phyloP scores from a whole-genome alignment of 2,888 invertebrate species.

The Epistrophella euchroma region DNA sequence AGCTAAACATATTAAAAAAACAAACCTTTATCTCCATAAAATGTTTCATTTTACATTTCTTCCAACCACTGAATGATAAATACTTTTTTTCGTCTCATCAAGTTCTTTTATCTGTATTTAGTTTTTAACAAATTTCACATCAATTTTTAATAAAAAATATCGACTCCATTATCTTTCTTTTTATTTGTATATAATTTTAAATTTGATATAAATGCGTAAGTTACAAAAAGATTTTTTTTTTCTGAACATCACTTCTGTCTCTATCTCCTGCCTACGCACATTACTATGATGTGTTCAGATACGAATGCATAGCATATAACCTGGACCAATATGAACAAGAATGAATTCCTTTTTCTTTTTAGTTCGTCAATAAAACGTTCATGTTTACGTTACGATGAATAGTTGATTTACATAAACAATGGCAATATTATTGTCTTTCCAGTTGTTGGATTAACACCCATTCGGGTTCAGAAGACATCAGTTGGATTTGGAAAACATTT shows the following conservation, averaged over 20 bases:
- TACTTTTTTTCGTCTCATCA: not conserved
- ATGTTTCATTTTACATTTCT: not conserved
- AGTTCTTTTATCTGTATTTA: not conserved
- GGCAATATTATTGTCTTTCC: constrained; percentile 44
- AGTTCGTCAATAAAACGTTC: constrained; percentile 39
- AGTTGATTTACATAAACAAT: constrained; percentile 53
- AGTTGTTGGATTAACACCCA: constrained; percentile 38
- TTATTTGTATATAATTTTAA: not conserved
- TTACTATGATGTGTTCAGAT: not conserved
- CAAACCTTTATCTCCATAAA: not conserved
- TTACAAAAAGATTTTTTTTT: not conserved
- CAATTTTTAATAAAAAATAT: not conserved
- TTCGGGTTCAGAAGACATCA: constrained; percentile 4
- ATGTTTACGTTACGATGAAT: constrained; percentile 48
- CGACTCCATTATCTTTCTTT: not conserved
- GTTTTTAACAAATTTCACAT: not conserved
- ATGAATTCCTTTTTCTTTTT: constrained; percentile 13
- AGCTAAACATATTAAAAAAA: too few relatives aligned
- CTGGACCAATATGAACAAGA: constrained; percentile 9
- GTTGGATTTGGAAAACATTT: constrained; percentile 25
- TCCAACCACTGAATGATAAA: not conserved
- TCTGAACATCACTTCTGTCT: not conserved
- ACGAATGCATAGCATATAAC: constrained; percentile 27
- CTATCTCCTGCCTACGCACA: constrained; percentile 29
- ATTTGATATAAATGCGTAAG: constrained; percentile 3